A percentile compares a stretch with the other conserved stretches of the same genome.
phyloP scores from a whole-genome alignment of 2,797 vertebrate genomes.

The Tachyglossus aculeatus region DNA sequence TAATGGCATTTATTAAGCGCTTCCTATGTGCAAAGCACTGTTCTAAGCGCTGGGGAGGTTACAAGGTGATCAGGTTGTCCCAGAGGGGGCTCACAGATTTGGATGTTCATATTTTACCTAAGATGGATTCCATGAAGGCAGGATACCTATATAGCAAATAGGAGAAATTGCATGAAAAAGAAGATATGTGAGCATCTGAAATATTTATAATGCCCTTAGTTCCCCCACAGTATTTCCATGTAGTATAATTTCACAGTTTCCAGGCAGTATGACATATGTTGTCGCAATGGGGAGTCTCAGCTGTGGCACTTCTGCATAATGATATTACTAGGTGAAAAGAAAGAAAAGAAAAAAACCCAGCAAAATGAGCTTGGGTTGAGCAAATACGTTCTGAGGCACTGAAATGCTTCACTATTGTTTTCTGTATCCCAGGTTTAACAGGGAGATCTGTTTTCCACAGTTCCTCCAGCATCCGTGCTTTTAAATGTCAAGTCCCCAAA shows the following conservation, averaged over 20 bases:
- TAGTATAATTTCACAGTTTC: not conserved
- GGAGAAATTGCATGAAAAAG: not conserved
- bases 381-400: not conserved
- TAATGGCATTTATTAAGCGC: no score
- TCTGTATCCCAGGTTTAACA: not conserved
- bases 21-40: no score
- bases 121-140: not conserved
- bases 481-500: constrained; percentile 22
- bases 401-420: not conserved
- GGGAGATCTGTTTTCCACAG: not conserved
- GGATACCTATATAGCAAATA: not conserved
- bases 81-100: no score
- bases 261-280: not conserved
- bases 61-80: no score
- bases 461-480: constrained; percentile 1
- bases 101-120: not conserved
- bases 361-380: not conserved
- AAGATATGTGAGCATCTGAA: rapidly evolving
- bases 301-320: not conserved
- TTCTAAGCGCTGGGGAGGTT: no score
- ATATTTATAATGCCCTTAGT: not conserved
- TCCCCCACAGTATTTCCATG: not conserved
- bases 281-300: not conserved
- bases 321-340: not conserved
- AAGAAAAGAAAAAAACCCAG: no score